Evolutionary conservation across 1,140 invertebrate species (phyloP).

Genomic region (Rhyzopertha dominica): DNA sequence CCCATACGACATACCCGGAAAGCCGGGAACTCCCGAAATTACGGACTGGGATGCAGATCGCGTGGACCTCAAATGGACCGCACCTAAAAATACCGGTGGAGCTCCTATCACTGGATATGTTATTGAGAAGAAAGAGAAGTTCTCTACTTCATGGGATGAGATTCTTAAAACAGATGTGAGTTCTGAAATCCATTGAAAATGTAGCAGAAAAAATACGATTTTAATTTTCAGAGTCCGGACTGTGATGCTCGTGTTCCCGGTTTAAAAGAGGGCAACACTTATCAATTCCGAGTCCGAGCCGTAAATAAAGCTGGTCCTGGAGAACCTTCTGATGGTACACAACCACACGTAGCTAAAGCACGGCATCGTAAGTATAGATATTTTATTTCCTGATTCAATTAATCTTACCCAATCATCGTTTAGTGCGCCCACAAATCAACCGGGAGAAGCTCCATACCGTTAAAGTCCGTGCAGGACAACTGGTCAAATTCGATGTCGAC

Average conservation of each 20-base stretch:
- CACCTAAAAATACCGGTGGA: constrained; percentile 85
- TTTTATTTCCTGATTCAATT: constrained; percentile 1
- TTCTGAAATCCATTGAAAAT: constrained; percentile 8
- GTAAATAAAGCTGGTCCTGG: constrained; percentile 93
- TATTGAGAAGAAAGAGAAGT: constrained; percentile 95
- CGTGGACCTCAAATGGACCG: constrained; percentile 90
- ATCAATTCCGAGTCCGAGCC: constrained; percentile 88
- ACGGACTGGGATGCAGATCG: constrained; percentile 91
- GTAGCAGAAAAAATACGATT: not conserved
- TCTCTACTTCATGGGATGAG: constrained; percentile 82
- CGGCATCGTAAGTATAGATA: constrained; percentile 79
- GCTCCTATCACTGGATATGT: constrained; percentile 94
- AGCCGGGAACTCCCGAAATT: constrained; percentile 83
- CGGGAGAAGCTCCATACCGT: constrained; percentile 86
- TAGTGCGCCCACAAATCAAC: constrained; percentile 88
- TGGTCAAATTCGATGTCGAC: constrained; percentile 89
- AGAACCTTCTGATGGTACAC: constrained; percentile 82
- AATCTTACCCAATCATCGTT: too few species aligned
- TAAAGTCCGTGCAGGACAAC: constrained; percentile 84
- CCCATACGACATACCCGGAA: constrained; percentile 85
- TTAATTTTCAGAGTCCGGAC: constrained; percentile 62
- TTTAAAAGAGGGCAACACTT: constrained; percentile 85
- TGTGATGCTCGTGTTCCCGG: constrained; percentile 79
- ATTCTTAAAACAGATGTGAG: constrained; percentile 70
- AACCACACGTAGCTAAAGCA: constrained; percentile 85